Conservation (phyloP, 2,888 invertebrate species). For the Alloscopus bannaensis region DNA sequence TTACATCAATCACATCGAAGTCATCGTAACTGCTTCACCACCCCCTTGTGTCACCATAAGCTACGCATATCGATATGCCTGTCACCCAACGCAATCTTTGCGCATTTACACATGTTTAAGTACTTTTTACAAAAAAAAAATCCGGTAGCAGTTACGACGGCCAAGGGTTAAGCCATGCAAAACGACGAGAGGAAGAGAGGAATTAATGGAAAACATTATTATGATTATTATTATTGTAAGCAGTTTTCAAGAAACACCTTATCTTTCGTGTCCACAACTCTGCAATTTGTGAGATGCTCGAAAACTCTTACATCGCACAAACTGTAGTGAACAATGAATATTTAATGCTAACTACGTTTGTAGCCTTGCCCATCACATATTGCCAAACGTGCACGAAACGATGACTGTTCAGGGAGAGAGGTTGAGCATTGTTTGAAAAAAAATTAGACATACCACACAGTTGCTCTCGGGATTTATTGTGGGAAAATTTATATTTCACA, state of each 20-base stretch:
- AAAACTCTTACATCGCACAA: too few relatives aligned
- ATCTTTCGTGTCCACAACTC: constrained; percentile 7
- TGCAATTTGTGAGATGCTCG: too few relatives aligned
- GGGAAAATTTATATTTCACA: constrained; percentile 58
- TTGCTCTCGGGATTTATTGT: constrained; percentile 57
- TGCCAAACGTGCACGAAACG: too few relatives aligned
- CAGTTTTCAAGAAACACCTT: neutral
- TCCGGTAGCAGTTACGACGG: neutral
- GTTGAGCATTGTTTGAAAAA: neutral
- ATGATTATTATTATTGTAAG: too few relatives aligned
- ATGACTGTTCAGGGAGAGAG: neutral
- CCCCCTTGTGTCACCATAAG: too few relatives aligned
- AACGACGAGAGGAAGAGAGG: constrained; percentile 33
- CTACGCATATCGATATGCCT: neutral
- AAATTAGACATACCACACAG: neutral
- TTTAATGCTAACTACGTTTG: too few relatives aligned
- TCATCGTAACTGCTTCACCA: neutral
- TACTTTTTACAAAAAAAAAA: neutral
- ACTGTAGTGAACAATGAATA: too few relatives aligned
- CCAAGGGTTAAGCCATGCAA: neutral
- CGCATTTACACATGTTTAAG: too few relatives aligned
- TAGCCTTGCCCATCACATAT: neutral
- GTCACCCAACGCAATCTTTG: too few relatives aligned
- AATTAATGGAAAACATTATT: constrained; percentile 55
- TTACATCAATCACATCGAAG: constrained; percentile 3